Percentiles rank a stretch among this genome's conserved stretches.
Evolutionary conservation across 2,797 vertebrate genomes (phyloP).

Genomic region (Paguma larvata): DNA sequence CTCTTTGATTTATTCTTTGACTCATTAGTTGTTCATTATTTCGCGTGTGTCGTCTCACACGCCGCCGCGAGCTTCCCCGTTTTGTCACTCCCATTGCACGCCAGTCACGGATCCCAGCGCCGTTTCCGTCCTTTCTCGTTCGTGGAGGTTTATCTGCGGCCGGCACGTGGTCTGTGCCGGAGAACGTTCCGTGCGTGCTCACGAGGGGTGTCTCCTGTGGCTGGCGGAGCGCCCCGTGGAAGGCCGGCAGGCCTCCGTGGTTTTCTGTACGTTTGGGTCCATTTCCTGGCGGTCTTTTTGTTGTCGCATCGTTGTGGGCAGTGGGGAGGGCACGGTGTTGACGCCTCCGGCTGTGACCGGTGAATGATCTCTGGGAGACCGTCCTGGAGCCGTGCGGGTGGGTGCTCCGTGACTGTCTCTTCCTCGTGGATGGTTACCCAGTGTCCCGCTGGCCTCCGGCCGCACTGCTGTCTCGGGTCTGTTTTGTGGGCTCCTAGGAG

Average conservation of each 20-base stretch:
- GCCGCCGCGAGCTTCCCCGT: too few relatives aligned
- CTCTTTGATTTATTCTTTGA: neutral
- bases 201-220: accelerated
- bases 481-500: neutral
- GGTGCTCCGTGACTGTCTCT: too few relatives aligned
- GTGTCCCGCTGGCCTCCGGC: neutral
- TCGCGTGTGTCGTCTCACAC: too few relatives aligned
- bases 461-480: neutral
- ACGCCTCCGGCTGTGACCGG: neutral
- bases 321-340: neutral
- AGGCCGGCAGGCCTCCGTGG: neutral
- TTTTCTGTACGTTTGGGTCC: accelerated
- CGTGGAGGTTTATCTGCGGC: neutral
- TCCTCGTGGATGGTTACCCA: neutral
- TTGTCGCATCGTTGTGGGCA: neutral
- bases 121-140: accelerated
- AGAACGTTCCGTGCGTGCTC: accelerated
- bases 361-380: neutral
- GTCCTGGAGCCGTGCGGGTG: too few relatives aligned
- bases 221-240: neutral
- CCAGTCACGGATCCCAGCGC: accelerated
- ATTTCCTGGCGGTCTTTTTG: neutral
- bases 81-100: neutral
- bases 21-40: neutral
- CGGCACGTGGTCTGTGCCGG: accelerated